Conservation (phyloP, 2,888 invertebrate genomes). For the Tipula confusa region DNA sequence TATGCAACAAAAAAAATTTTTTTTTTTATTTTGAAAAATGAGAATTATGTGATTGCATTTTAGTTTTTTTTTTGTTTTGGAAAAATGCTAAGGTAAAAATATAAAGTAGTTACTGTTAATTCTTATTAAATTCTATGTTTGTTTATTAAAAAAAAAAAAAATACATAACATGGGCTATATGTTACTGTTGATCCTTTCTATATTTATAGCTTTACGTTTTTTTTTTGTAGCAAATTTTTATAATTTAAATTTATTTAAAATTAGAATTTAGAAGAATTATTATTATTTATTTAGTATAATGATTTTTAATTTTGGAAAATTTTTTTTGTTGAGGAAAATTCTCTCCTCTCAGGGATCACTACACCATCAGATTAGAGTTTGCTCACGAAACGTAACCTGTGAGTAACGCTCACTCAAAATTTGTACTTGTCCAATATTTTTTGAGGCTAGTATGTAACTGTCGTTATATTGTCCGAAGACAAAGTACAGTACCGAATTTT, state of each 20-base stretch:
- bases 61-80: background rate
- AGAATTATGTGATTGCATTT: slow-evolving; percentile 25
- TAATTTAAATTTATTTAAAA: background rate
- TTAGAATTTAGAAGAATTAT: background rate
- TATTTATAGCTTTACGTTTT: background rate
- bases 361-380: background rate
- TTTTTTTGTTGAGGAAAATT: background rate
- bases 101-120: slow-evolving; percentile 3
- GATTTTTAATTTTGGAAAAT: background rate
- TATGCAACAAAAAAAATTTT: background rate
- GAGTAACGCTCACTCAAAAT: no score
- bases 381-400: background rate
- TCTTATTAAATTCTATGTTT: background rate
- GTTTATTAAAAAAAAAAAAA: background rate
- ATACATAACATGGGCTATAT: background rate
- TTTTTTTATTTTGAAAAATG: background rate
- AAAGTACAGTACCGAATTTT: no score
- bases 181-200: background rate
- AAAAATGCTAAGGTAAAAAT: background rate
- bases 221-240: background rate
- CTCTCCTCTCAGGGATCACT: no score
- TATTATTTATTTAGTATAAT: background rate
- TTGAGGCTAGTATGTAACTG: background rate
- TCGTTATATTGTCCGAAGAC: background rate
- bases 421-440: background rate